phyloP scores from a whole-genome alignment of 2,113 vertebrate genomes.

The Cyphomyrus discorhynchus region DNA sequence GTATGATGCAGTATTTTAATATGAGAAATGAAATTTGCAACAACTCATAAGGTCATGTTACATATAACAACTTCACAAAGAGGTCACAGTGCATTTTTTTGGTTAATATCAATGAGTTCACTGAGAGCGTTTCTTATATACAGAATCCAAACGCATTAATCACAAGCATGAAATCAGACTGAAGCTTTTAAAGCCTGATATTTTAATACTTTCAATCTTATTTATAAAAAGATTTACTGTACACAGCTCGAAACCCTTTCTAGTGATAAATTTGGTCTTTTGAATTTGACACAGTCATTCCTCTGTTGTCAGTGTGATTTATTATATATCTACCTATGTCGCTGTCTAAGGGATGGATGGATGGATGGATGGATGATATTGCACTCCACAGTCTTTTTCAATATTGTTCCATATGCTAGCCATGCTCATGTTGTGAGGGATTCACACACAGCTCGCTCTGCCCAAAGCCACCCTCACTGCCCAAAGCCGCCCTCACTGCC shows the following conservation, averaged over 20 bases:
- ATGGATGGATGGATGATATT: neutral
- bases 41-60: neutral
- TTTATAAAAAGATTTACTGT: constrained; percentile 8
- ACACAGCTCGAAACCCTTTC: neutral
- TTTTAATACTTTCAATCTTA: neutral
- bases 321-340: neutral
- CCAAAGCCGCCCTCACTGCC: too few relatives aligned
- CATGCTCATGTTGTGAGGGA: neutral
- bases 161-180: constrained; percentile 5
- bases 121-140: neutral
- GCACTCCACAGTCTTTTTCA: neutral
- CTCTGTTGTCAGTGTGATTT: neutral
- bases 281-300: neutral
- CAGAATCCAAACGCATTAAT: neutral
- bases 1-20: neutral
- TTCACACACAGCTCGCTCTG: neutral
- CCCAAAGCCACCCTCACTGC: too few relatives aligned
- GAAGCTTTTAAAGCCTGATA: neutral
- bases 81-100: neutral
- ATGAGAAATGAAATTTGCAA: neutral
- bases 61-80: neutral
- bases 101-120: too few relatives aligned
- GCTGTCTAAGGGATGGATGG: neutral
- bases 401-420: neutral
- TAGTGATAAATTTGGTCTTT: neutral